Conservation (phyloP, 2,888 invertebrate genomes). For the Dryobotodes eremita region DNA sequence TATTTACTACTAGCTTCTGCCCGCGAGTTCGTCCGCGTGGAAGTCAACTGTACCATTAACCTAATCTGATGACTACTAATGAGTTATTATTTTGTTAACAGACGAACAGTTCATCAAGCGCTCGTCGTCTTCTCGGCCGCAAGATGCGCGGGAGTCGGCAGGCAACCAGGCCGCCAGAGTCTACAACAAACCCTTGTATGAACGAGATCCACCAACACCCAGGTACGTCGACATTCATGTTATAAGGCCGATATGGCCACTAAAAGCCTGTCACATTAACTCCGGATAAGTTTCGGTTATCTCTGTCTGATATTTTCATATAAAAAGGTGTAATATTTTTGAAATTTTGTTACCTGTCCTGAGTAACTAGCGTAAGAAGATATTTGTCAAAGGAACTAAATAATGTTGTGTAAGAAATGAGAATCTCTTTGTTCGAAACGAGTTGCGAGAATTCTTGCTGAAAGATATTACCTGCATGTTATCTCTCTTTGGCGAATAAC, state of each 20-base stretch:
- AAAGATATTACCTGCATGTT: constrained; percentile 23
- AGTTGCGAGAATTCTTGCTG: neutral
- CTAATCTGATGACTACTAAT: neutral
- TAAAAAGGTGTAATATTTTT: no score
- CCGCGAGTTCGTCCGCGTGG: no score
- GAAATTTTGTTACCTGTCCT: neutral
- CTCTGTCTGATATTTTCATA: neutral
- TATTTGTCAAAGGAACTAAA: neutral
- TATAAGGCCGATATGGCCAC: neutral
- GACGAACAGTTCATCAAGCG: constrained; percentile 72
- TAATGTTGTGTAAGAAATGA: constrained; percentile 17
- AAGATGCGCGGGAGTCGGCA: constrained; percentile 64
- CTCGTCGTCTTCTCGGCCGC: constrained; percentile 48
- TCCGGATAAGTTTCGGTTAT: neutral
- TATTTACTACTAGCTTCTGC: neutral
- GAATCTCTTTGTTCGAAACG: constrained; percentile 29
- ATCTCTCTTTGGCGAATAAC: constrained; percentile 18
- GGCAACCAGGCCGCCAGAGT: constrained; percentile 72
- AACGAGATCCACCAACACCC: constrained; percentile 50
- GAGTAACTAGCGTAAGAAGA: neutral
- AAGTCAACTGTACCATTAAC: neutral
- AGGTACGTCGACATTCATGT: constrained; percentile 40
- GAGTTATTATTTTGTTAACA: constrained; percentile 53
- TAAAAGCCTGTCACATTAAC: neutral
- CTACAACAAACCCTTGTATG: constrained; percentile 72